These are phyloP conservation scores for Propithecus deckenii DNA, from an alignment of 2,797 vertebrate species.

Conservation along the genomic window DNA sequence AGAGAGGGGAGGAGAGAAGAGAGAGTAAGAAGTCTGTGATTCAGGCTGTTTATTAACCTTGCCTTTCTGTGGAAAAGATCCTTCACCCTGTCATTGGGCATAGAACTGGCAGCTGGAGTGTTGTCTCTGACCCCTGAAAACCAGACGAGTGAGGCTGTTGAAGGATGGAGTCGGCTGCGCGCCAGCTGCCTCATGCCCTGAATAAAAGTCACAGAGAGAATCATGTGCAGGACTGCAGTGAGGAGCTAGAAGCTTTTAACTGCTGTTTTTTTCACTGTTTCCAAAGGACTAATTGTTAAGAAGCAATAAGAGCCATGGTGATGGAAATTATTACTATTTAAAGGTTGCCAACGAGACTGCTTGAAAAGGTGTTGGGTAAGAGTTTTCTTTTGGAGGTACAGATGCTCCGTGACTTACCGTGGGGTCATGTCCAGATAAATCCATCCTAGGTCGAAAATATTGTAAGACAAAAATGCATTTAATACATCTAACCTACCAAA, in stretches of 20 bases:
- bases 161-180: constrained; percentile 14
- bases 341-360: constrained; percentile 35
- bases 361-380: background rate
- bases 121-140: constrained; percentile 50
- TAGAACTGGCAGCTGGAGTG: constrained; percentile 56
- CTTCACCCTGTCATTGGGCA: constrained; percentile 47
- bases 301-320: constrained; percentile 27
- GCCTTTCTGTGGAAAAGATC: constrained; percentile 52
- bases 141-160: constrained; percentile 31
- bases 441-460: background rate
- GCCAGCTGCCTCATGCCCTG: background rate
- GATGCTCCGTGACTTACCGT: background rate
- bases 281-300: constrained; percentile 60
- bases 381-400: constrained; percentile 30
- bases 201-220: constrained; percentile 54
- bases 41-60: constrained; percentile 50
- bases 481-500: background rate
- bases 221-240: background rate
- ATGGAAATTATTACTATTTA: constrained; percentile 49
- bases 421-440: background rate
- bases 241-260: constrained; percentile 32
- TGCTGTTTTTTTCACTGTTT: constrained; percentile 56
- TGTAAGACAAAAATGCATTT: no score
- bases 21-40: constrained; percentile 41
- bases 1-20: background rate